Conservation (phyloP, 2,113 vertebrate genomes). For the Nanorana parkeri region DNA sequence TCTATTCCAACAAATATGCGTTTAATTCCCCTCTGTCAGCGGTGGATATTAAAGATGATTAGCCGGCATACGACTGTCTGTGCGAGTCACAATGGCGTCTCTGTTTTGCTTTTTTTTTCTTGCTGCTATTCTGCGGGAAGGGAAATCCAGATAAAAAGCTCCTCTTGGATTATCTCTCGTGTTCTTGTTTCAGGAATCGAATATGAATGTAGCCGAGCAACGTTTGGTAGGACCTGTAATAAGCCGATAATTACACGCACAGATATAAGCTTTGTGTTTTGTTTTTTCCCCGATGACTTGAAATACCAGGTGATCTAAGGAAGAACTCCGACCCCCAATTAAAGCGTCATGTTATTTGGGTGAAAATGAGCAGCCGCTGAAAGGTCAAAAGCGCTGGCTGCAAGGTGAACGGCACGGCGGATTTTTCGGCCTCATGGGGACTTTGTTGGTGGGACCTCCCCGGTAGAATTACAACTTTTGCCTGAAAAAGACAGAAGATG, state of each 20-base stretch:
- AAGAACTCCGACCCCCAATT: too few relatives aligned
- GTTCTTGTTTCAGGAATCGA: conserved; percentile 59
- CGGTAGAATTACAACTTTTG: too few relatives aligned
- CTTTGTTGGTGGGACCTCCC: too few relatives aligned
- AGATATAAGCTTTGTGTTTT: conserved; percentile 12
- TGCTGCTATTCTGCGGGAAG: conserved; percentile 78
- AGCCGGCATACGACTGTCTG: conserved; percentile 75
- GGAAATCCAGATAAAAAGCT: conserved; percentile 68
- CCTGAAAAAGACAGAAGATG: too few relatives aligned
- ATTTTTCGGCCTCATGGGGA: too few relatives aligned
- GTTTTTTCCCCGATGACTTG: not conserved
- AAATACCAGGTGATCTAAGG: conserved; percentile 16
- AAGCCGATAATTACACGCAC: conserved; percentile 25
- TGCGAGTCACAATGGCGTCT: conserved; percentile 86
- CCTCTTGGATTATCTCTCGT: conserved; percentile 67
- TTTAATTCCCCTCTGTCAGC: conserved; percentile 98
- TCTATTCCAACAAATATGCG: conserved; percentile 80
- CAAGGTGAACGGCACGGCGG: too few relatives aligned
- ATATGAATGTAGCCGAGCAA: conserved; percentile 17
- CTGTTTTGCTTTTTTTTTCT: conserved; percentile 83
- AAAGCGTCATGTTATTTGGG: too few relatives aligned
- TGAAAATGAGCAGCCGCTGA: too few relatives aligned
- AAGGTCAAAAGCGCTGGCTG: too few relatives aligned
- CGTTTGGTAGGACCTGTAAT: conserved; percentile 11
- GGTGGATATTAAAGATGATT: conserved; percentile 95